Evolutionary conservation across 2,888 invertebrate genomes (phyloP).

Genomic region (Eupeodes luniger): DNA sequence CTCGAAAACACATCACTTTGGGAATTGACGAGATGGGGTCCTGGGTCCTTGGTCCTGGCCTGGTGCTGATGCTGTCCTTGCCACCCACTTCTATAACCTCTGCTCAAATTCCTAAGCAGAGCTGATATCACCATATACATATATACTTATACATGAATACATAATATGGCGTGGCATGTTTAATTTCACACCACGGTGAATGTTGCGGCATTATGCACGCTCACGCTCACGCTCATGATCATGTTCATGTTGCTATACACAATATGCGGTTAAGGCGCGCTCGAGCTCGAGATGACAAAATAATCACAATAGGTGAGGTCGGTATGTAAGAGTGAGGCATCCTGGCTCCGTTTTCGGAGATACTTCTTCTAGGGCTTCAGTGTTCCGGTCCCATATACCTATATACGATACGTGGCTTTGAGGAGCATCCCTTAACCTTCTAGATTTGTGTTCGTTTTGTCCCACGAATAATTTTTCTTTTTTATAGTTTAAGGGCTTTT

Average conservation of each 20-base stretch:
- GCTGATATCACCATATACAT: slow-evolving; percentile 55
- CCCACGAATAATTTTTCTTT: slow-evolving; percentile 34
- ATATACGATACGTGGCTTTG: neutral
- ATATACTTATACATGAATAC: slow-evolving; percentile 75
- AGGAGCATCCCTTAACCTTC: slow-evolving; percentile 56
- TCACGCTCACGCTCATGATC: slow-evolving; percentile 62
- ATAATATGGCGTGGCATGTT: slow-evolving; percentile 76
- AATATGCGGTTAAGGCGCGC: slow-evolving; percentile 67
- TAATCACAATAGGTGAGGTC: slow-evolving; percentile 62
- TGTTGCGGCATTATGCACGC: slow-evolving; percentile 75
- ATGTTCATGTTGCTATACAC: neutral
- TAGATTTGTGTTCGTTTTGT: slow-evolving; percentile 7
- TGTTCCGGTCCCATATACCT: neutral
- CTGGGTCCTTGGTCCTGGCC: slow-evolving; percentile 54
- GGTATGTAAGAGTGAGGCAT: neutral
- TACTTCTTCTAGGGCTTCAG: neutral
- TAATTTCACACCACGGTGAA: slow-evolving; percentile 76
- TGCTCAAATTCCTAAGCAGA: slow-evolving; percentile 26
- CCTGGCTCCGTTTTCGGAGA: slow-evolving; percentile 6
- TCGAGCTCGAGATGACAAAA: slow-evolving; percentile 68
- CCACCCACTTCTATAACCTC: slow-evolving; percentile 25
- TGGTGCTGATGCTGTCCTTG: neutral
- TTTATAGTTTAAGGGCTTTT: slow-evolving; percentile 69
- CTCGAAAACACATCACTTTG: slow-evolving; percentile 57
- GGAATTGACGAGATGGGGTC: slow-evolving; percentile 69